Conservation (phyloP, 2,797 vertebrate genomes). For the Chromis chromis region DNA sequence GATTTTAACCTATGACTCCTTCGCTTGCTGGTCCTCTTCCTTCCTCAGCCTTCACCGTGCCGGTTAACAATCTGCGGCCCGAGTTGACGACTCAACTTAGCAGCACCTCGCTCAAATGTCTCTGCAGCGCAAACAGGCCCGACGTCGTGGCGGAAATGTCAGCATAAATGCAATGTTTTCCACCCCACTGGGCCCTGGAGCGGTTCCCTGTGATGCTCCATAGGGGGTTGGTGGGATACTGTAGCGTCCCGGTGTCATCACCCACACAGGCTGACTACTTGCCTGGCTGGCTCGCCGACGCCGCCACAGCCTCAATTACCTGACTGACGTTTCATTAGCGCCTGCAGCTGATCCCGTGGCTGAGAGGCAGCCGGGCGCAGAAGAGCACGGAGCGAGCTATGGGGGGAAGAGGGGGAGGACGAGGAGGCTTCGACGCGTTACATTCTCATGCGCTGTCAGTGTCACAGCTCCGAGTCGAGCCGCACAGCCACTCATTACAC, state of each 20-base stretch:
- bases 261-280: constrained; percentile 76
- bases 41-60: constrained; percentile 38
- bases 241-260: constrained; percentile 77
- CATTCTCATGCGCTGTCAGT: constrained; percentile 80
- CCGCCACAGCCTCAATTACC: constrained; percentile 85
- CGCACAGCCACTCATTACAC: constrained; percentile 79
- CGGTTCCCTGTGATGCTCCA: constrained; percentile 65
- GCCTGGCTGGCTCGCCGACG: constrained; percentile 78
- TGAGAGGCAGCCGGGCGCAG: constrained; percentile 81
- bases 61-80: constrained; percentile 60
- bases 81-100: constrained; percentile 57
- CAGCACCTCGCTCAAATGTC: constrained; percentile 39
- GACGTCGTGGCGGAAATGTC: constrained; percentile 50
- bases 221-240: constrained; percentile 66
- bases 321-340: constrained; percentile 88
- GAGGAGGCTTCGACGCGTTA: constrained; percentile 70
- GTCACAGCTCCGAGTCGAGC: constrained; percentile 73
- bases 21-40: constrained; percentile 53
- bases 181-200: constrained; percentile 62
- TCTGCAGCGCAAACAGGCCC: constrained; percentile 57
- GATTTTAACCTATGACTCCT: constrained; percentile 82
- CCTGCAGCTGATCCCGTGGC: constrained; percentile 86
- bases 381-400: constrained; percentile 71
- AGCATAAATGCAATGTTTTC: constrained; percentile 75
- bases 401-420: constrained; percentile 39